A percentile compares a stretch with the other conserved stretches of the same genome.
These are phyloP conservation scores for Acanthurus leucopareius DNA, from an alignment of 2,797 vertebrate species.

Conservation along the genomic window DNA sequence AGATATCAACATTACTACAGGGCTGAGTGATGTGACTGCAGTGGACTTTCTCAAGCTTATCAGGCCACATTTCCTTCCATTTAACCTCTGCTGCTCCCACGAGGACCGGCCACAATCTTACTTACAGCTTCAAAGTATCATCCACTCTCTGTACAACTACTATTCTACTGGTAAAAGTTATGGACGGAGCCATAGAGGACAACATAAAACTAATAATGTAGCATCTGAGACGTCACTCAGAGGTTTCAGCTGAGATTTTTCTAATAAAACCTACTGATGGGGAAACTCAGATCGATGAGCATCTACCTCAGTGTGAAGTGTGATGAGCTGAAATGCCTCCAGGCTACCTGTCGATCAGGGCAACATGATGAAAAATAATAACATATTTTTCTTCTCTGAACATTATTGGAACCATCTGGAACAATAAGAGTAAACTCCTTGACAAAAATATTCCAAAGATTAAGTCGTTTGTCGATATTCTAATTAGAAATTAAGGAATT, in stretches of 20 bases:
- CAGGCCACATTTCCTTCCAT: not conserved
- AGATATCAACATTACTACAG: not conserved
- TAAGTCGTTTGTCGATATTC: no score
- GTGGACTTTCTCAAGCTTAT: not conserved
- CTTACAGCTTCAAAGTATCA: not conserved
- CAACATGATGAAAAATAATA: no score
- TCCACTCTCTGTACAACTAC: not conserved
- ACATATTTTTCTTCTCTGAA: no score
- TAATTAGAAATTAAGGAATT: no score
- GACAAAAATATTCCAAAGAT: no score
- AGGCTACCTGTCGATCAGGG: constrained; percentile 3
- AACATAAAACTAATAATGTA: not conserved
- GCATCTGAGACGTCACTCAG: constrained; percentile 1
- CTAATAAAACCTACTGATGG: not conserved
- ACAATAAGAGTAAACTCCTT: no score
- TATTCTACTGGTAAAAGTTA: not conserved
- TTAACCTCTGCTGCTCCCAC: constrained; percentile 12
- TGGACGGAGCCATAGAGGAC: not conserved
- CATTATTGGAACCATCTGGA: no score
- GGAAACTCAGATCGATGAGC: not conserved
- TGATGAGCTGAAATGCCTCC: not conserved
- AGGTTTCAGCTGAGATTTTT: constrained; percentile 1
- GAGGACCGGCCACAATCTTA: not conserved
- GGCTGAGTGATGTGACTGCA: not conserved
- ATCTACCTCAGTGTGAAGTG: not conserved